Percentiles rank a stretch among this genome's conserved stretches.
Evolutionary conservation across 2,797 vertebrate species (phyloP).

Genomic region (Vireo griseus): DNA sequence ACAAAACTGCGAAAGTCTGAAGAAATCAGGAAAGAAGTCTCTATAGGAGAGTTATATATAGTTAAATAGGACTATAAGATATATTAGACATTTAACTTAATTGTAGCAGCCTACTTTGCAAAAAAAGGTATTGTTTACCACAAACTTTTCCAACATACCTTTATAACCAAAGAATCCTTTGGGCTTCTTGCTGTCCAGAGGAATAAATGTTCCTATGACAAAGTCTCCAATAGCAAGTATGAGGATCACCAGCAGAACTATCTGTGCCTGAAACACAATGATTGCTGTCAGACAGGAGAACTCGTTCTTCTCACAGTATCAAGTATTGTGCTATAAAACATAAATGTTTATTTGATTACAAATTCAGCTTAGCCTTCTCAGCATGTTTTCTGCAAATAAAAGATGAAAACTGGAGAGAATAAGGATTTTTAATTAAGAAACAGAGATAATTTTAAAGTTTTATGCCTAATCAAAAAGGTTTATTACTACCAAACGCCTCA

Average conservation of each 20-base stretch:
- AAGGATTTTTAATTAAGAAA: background rate
- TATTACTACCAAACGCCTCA: rapidly evolving
- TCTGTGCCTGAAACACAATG: slow-evolving; percentile 86
- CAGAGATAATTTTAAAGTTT: background rate
- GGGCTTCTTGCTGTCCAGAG: slow-evolving; percentile 83
- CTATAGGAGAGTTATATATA: too few species aligned
- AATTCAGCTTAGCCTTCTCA: background rate
- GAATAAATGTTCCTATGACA: slow-evolving; percentile 91
- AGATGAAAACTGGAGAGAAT: background rate
- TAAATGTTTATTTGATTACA: background rate
- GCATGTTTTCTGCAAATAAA: background rate
- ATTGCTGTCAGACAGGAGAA: background rate
- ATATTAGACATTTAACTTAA: background rate
- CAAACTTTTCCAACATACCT: slow-evolving; percentile 72
- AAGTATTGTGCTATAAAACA: background rate
- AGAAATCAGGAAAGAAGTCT: background rate
- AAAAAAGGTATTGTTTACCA: background rate
- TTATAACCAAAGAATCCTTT: slow-evolving; percentile 90
- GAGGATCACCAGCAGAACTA: slow-evolving; percentile 91
- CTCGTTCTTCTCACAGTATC: background rate
- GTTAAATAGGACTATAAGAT: background rate
- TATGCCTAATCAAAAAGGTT: background rate
- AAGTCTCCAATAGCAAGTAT: slow-evolving; percentile 90
- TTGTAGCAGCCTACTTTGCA: background rate
- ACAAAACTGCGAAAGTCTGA: background rate